These are phyloP conservation scores for Ostrea denselamellosa DNA, from an alignment of 1,140 invertebrate genomes.

Conservation along the genomic window DNA sequence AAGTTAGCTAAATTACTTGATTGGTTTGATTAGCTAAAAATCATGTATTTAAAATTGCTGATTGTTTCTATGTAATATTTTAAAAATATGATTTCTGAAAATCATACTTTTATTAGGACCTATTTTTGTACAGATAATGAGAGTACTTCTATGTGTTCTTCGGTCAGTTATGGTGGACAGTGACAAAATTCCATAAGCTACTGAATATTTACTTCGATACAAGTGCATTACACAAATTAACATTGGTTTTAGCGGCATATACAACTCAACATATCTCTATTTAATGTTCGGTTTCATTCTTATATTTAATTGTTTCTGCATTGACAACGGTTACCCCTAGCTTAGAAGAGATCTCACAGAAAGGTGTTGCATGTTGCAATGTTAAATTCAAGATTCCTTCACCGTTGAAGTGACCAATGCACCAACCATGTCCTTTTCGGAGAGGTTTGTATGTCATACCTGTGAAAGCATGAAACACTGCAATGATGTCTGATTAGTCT, in stretches of 20 bases:
- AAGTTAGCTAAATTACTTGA: too few species aligned
- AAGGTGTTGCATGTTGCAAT: constrained; percentile 23
- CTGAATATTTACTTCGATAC: neutral
- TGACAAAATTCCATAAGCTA: constrained; percentile 8
- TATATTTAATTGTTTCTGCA: neutral
- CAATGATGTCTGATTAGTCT: neutral
- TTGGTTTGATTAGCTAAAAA: neutral
- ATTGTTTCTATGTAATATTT: neutral
- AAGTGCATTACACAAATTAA: neutral
- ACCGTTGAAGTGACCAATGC: constrained; percentile 27
- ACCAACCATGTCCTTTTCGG: constrained; percentile 20
- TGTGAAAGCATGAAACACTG: neutral
- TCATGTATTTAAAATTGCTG: neutral
- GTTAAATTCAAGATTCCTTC: neutral
- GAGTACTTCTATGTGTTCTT: constrained; percentile 18
- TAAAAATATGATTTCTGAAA: neutral
- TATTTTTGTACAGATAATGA: neutral
- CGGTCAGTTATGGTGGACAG: constrained; percentile 29
- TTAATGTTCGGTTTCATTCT: neutral
- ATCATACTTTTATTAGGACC: neutral
- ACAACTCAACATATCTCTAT: neutral
- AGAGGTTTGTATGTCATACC: neutral
- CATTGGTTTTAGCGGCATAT: neutral
- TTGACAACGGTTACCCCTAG: neutral
- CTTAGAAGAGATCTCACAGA: neutral